These are phyloP conservation scores for Hyaena hyaena DNA, from an alignment of 2,113 vertebrate species.

Conservation along the genomic window DNA sequence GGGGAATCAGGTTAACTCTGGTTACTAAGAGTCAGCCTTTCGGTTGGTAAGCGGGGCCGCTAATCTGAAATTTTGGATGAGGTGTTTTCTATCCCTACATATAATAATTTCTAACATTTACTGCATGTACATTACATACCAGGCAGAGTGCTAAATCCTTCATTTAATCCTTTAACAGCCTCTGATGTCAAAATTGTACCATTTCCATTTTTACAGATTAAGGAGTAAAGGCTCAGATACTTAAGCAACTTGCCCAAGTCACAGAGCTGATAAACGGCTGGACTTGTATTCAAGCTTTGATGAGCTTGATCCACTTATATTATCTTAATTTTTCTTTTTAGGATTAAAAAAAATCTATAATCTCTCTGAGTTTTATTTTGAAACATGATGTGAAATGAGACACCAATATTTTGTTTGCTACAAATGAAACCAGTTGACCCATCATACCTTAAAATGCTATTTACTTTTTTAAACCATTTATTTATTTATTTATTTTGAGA, in stretches of 20 bases:
- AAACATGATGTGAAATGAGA: background rate
- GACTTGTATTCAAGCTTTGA: background rate
- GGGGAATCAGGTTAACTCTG: background rate
- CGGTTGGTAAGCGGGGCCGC: background rate
- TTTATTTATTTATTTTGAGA: no score
- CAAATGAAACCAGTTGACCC: background rate
- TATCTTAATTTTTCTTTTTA: background rate
- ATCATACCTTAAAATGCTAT: background rate
- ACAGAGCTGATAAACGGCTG: background rate
- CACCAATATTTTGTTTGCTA: conserved; percentile 22
- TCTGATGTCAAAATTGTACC: background rate
- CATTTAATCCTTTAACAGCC: background rate
- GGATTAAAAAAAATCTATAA: background rate
- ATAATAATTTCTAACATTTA: background rate
- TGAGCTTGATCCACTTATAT: background rate
- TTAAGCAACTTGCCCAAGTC: background rate
- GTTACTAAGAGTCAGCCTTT: background rate
- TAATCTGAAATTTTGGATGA: background rate
- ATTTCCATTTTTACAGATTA: background rate
- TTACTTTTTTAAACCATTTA: background rate
- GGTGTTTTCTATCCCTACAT: background rate
- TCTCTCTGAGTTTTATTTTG: conserved; percentile 23
- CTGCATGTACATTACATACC: background rate
- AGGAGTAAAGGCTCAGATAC: background rate
- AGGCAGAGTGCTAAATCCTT: background rate